A percentile compares a stretch with the other conserved stretches of the same genome.
phyloP scores from a whole-genome alignment of 1,140 invertebrate species.

The Drosophila tristis region DNA sequence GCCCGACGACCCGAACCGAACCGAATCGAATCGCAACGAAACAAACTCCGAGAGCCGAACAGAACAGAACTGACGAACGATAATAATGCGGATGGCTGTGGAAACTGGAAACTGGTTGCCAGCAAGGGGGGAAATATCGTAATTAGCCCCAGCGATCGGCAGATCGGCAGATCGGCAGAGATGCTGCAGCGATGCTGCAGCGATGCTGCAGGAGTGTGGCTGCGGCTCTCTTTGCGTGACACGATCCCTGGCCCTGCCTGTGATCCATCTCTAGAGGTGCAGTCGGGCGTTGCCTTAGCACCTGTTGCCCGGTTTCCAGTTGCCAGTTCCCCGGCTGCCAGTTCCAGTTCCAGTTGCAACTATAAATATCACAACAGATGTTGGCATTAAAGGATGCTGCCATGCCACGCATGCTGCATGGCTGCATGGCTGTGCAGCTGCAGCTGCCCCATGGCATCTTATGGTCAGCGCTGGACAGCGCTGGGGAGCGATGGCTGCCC shows the following conservation, averaged over 20 bases:
- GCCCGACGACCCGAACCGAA: too few relatives aligned
- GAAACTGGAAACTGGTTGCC: conserved; percentile 62
- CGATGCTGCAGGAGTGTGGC: too few relatives aligned
- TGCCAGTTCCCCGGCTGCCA: conserved; percentile 14
- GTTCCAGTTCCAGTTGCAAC: conserved; percentile 52
- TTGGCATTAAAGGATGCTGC: conserved; percentile 76
- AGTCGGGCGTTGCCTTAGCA: conserved; percentile 67
- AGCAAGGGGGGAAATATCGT: background rate
- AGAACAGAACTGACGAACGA: conserved; percentile 31
- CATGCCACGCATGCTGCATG: conserved; percentile 25
- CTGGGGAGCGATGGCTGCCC: background rate
- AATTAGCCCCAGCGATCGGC: background rate
- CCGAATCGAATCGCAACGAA: conserved; percentile 38
- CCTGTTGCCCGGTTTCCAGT: conserved; percentile 68
- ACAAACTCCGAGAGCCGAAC: conserved; percentile 30
- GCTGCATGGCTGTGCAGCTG: conserved; percentile 47
- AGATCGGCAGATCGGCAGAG: background rate
- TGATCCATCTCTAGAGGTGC: background rate
- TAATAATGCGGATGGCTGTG: conserved; percentile 53
- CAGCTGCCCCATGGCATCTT: conserved; percentile 55
- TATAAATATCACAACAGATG: conserved; percentile 81
- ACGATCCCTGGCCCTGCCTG: too few relatives aligned
- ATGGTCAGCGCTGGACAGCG: conserved; percentile 39
- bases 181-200: too few relatives aligned
- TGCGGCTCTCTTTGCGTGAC: too few relatives aligned